Base-by-base conservation (phyloP, 64 coral and sea anemone species). In the Acropora yongei region DNA sequence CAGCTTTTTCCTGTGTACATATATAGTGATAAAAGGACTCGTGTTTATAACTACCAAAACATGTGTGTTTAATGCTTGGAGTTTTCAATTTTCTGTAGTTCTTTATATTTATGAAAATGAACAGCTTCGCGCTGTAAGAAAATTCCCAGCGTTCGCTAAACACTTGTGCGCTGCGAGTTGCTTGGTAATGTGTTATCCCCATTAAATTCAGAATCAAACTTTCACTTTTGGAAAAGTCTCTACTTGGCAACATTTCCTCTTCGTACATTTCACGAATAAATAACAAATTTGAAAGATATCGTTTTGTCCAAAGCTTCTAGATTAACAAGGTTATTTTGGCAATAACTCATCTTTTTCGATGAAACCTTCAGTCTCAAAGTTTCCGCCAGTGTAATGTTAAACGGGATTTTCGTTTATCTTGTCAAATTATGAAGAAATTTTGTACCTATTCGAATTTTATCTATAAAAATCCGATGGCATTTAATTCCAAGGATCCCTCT, bases 381-480 rank as follows among this genome's bases (percentile, higher is more conserved):
- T 5, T 39, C 40, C 41, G 4, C 11, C 12, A 68, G 3, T 8
- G 3, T n/a, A 68, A 76, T 67, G 45, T 8, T 68, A 14, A 14
- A 68, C 19, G 40, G 58, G 58, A 60, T 84, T 16, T 42, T 68
- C 44, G 45, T 44, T 5, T 68, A 68, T 6, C 14, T 4, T 60
- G 44, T 68, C 4, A 16, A 68, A 82, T 55, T 14, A 17, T 65
- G 13, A 17, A 44, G 67, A 65, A 57, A 44, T 39, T 60, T 16
- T 67, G 61, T 84, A 44, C 46, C 16, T 5, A 5, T 68, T 84
- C 47, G 66, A 60, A 84, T 84, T 45, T 84, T 84, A 84, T 84
- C 80, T 84, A 8, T 18, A 6, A 17, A 48, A 68, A 68, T 7
- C 16, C 2, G n/a, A 4, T 12, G 61, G 57, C 12, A 60, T 65